These are phyloP conservation scores for Pachypeltis micranthus DNA, from an alignment of 1,140 invertebrate species.

Conservation along the genomic window DNA sequence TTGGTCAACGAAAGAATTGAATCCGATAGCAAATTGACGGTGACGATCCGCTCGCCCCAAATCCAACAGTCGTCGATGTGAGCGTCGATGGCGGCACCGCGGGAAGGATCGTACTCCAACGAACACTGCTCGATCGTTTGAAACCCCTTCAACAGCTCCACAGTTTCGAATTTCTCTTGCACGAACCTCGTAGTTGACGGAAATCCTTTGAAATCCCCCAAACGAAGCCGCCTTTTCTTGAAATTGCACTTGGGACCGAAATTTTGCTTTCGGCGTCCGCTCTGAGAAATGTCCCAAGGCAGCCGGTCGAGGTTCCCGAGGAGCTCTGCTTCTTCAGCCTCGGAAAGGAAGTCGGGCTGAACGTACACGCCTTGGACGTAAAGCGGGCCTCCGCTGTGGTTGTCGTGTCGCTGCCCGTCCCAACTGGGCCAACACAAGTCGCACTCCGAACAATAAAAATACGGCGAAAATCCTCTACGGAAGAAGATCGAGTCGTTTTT, in stretches of 20 bases:
- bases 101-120: slow-evolving; percentile 76
- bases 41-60: slow-evolving; percentile 95
- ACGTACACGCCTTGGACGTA: slow-evolving; percentile 59
- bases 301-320: slow-evolving; percentile 61
- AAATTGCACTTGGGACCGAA: slow-evolving; percentile 98
- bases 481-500: slow-evolving; percentile 26
- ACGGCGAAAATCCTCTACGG: slow-evolving; percentile 43
- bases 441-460: slow-evolving; percentile 65
- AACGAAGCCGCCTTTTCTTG: slow-evolving; percentile 76
- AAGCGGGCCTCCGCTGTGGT: slow-evolving; percentile 47
- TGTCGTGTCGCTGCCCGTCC: slow-evolving; percentile 49
- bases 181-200: slow-evolving; percentile 70
- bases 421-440: slow-evolving; percentile 60
- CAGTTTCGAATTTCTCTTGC: slow-evolving; percentile 59
- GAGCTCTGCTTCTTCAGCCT: slow-evolving; percentile 55
- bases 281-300: slow-evolving; percentile 86
- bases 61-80: slow-evolving; percentile 99
- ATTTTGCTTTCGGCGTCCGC: slow-evolving; percentile 92
- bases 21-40: slow-evolving; percentile 74
- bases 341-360: slow-evolving; percentile 58
- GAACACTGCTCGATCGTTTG: slow-evolving; percentile 91
- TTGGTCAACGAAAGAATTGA: slow-evolving; percentile 72
- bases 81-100: slow-evolving; percentile 90
- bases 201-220: slow-evolving; percentile 75
- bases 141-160: slow-evolving; percentile 58